Evolutionary conservation across 2,888 invertebrate genomes (phyloP), one percentile per base, ranked within the genome.

Genomic region (Calliopum simillimum): DNA sequence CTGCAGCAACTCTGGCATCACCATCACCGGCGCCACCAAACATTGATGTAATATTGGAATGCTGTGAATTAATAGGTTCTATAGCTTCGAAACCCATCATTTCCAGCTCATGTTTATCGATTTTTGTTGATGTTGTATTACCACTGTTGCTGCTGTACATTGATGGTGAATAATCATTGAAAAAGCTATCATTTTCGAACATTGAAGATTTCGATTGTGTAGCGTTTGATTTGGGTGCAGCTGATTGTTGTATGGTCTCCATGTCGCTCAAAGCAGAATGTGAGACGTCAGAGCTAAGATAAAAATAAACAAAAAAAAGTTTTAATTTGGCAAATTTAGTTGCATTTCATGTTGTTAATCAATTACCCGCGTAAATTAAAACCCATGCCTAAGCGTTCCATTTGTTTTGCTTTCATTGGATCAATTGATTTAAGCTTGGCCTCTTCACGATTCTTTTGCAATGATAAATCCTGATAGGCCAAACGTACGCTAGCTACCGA

Each of bases 351-450:
- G n/a, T n/a, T 56, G 4, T 56, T 21, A 49, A 11, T 49, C 13
- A 1, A 21, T 53, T 76, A 81, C 80, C 80, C 84, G 58, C 82
- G 79, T 62, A 85, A 74, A 75, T 76, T 84, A 78, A 92, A 91
- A 71, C 95, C 97, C 95, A 98, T 98, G 79, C 98, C 99, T 59
- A 99, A 90, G 63, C 99, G 89, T 86, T 98, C 98, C 79, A 94
- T 89, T 86, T 96, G 94, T 76, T 93, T 92, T 3, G 94, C 94
- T 86, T 96, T 97, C 74, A 90, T 89, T 0, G 95, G 94, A 87
- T 96, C 94, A 70, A 91, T 86, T 58, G 89, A 88, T 81, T 91
- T 91, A 70, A 94, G 79, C 82, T 92, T 90, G 69, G 93, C 92
- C 78, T 93, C 93, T 73, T 93, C 89, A 79, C 91, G 91, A 73